phyloP scores from a whole-genome alignment of 2,797 vertebrate genomes.

The Prionace glauca region DNA sequence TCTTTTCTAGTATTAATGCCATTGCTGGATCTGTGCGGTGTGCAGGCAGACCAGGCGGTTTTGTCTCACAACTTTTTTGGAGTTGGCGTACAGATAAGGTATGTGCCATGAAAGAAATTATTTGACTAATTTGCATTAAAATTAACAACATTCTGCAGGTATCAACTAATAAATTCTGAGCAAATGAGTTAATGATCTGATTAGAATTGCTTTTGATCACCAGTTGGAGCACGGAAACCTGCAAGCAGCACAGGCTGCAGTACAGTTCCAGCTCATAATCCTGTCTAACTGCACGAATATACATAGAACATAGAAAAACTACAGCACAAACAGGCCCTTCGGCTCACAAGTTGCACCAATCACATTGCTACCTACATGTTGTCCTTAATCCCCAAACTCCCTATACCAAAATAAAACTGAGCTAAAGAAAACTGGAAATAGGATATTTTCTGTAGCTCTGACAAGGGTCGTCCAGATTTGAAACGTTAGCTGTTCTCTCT shows the following conservation, averaged over 20 bases:
- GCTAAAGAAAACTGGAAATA: too few relatives aligned
- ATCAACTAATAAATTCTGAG: neutral
- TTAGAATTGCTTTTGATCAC: neutral
- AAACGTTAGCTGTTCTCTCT: too few relatives aligned
- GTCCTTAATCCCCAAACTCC: neutral
- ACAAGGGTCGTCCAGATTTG: too few relatives aligned
- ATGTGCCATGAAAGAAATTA: conserved; percentile 41
- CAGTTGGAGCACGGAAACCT: neutral
- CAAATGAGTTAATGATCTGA: neutral
- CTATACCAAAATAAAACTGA: neutral
- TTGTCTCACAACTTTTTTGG: conserved; percentile 80
- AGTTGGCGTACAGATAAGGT: conserved; percentile 79
- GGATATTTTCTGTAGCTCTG: too few relatives aligned
- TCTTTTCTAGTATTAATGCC: conserved; percentile 72
- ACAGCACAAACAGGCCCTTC: too few relatives aligned
- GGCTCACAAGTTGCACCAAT: too few relatives aligned
- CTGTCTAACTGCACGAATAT: neutral
- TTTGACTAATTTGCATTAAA: neutral
- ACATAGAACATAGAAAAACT: neutral
- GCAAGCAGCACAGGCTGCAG: neutral
- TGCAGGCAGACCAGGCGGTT: conserved; percentile 77
- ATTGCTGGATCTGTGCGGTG: conserved; percentile 76
- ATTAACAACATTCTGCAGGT: neutral
- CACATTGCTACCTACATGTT: neutral
- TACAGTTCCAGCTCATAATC: neutral